Conservation (phyloP, 2,113 vertebrate species). For the Chrysochloris asiatica region DNA sequence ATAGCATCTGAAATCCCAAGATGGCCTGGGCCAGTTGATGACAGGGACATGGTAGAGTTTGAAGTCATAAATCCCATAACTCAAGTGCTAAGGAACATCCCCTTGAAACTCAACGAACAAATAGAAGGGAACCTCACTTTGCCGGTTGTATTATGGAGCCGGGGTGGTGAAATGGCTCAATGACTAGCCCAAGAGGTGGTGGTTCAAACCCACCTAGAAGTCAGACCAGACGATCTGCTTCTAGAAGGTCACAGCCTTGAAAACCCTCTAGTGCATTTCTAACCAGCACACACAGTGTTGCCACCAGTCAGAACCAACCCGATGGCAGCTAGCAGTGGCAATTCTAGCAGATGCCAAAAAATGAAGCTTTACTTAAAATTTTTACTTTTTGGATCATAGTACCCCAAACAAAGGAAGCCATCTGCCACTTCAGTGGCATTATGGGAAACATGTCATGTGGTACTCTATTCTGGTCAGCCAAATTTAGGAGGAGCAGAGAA, state of each 20-base stretch:
- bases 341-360: background rate
- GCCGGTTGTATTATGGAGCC: background rate
- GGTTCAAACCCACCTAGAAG: background rate
- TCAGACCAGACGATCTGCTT: background rate
- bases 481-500: background rate
- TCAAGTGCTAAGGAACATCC: background rate
- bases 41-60: background rate
- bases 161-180: background rate
- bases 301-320: background rate
- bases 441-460: rapidly evolving
- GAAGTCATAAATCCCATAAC: background rate
- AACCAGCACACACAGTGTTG: background rate
- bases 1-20: background rate
- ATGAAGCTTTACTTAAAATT: background rate
- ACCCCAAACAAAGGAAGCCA: background rate
- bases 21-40: background rate
- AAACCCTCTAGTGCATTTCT: background rate
- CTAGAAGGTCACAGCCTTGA: background rate
- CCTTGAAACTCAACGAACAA: background rate
- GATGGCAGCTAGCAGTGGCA: background rate
- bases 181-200: background rate
- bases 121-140: background rate
- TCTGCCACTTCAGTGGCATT: background rate
- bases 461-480: background rate
- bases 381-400: background rate